Percentiles rank a stretch among this genome's conserved stretches.
These are phyloP conservation scores for Petroica traversi DNA, from an alignment of 2,113 vertebrate species.

Conservation along the genomic window DNA sequence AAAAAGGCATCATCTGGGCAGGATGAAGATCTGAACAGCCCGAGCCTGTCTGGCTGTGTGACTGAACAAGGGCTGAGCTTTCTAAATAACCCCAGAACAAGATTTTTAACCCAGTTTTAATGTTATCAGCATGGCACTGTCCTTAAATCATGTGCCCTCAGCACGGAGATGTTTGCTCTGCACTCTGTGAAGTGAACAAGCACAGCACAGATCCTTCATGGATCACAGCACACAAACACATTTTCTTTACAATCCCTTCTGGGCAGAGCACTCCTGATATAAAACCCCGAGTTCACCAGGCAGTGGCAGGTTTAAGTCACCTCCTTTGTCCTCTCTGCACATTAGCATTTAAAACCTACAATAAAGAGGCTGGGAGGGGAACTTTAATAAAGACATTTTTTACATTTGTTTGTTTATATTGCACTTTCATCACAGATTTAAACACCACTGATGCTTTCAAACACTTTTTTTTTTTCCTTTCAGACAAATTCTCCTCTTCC, in stretches of 20 bases:
- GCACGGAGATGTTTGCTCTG: not conserved
- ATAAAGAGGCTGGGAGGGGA: slow-evolving; percentile 49
- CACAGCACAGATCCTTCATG: not conserved
- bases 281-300: not conserved
- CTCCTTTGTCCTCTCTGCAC: not conserved
- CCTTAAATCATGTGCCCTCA: not conserved
- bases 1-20: no score
- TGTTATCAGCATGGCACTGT: not conserved
- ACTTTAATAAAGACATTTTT: slow-evolving; percentile 27
- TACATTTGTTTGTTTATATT: not conserved
- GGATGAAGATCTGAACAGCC: not conserved
- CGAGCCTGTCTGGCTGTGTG: rapidly evolving
- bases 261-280: not conserved
- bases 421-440: not conserved
- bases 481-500: not conserved
- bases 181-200: not conserved
- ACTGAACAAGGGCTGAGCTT: not conserved
- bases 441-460: not conserved
- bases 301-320: slow-evolving; percentile 8
- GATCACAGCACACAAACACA: slow-evolving; percentile 18
- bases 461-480: not conserved
- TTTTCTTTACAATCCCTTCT: not conserved
- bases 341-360: slow-evolving; percentile 40
- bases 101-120: not conserved
- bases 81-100: not conserved